These are phyloP conservation scores for Campylomormyrus numenius DNA, from an alignment of 2,113 vertebrate species.

Conservation along the genomic window DNA sequence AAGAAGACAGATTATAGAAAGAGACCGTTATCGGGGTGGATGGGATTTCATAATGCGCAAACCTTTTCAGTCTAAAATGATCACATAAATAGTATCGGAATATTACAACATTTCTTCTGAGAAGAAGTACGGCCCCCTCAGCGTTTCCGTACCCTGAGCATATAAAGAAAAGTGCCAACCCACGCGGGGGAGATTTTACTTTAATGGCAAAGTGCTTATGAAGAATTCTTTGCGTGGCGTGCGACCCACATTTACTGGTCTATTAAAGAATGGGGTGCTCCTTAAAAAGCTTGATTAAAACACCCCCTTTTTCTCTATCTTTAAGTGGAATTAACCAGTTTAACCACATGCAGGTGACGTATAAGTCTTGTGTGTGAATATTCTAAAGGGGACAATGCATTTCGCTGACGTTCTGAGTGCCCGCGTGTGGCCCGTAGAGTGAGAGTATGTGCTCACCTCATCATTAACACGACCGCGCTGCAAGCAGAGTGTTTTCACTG, in stretches of 20 bases:
- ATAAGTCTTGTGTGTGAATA: not conserved
- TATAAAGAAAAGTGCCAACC: not conserved
- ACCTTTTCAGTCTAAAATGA: not conserved
- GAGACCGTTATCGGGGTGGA: not conserved
- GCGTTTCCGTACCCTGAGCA: not conserved
- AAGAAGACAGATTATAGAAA: not conserved
- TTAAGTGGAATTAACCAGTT: conserved; percentile 30
- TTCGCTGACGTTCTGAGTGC: not conserved
- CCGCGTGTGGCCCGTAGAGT: not conserved
- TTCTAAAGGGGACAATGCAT: not conserved
- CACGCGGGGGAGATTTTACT: conserved; percentile 26
- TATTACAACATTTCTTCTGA: conserved; percentile 12
- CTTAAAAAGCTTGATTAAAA: conserved; percentile 25
- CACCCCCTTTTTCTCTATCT: conserved; percentile 13
- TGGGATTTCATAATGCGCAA: not conserved
- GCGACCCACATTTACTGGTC: conserved; percentile 27
- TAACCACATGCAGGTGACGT: not conserved
- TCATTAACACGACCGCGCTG: not conserved
- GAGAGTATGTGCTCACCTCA: not conserved
- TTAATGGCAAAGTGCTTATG: conserved; percentile 33
- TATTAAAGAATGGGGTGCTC: conserved; percentile 11
- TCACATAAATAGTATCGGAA: not conserved
- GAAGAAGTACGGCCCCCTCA: conserved; percentile 19
- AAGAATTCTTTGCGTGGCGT: conserved; percentile 25
- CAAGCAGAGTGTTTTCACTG: not conserved